These are phyloP conservation scores for Cardiocondyla obscurior DNA, from an alignment of 1,140 invertebrate species.

Conservation along the genomic window DNA sequence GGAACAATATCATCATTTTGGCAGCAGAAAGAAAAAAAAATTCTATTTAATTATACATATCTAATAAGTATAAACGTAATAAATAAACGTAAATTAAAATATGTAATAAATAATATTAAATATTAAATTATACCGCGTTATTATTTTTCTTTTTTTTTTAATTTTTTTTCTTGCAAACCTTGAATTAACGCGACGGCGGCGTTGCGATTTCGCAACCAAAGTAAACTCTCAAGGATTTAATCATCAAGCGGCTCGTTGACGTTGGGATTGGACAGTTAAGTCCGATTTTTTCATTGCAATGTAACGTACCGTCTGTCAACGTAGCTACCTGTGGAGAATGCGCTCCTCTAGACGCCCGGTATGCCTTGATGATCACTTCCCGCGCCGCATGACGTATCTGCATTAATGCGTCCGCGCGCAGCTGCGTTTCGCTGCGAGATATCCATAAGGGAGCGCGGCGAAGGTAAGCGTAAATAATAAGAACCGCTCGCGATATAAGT, in stretches of 20 bases:
- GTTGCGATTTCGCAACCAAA: background rate
- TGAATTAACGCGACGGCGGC: background rate
- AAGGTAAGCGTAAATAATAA: slow-evolving; percentile 31
- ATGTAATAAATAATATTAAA: background rate
- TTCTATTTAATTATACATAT: background rate
- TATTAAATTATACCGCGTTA: background rate
- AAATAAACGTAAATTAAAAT: background rate
- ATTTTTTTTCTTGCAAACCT: background rate
- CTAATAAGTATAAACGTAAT: background rate
- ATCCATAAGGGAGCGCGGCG: background rate
- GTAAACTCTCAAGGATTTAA: slow-evolving; percentile 6
- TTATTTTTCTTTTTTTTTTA: background rate
- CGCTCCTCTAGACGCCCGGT: background rate
- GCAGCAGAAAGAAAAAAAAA: background rate
- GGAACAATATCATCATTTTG: background rate
- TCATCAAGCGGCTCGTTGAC: background rate
- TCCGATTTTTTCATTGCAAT: slow-evolving; percentile 35
- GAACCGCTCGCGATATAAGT: slow-evolving; percentile 10
- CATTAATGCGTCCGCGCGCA: slow-evolving; percentile 56
- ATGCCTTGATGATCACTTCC: slow-evolving; percentile 48
- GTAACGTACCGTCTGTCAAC: slow-evolving; percentile 68
- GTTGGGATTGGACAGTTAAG: background rate
- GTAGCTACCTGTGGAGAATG: slow-evolving; percentile 39
- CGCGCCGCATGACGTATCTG: slow-evolving; percentile 63
- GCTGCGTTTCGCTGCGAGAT: slow-evolving; percentile 11